Evolutionary conservation across 53 echinoderm and acorn worm genomes (phyloP).

Genomic region (Patiria pectinifera): DNA sequence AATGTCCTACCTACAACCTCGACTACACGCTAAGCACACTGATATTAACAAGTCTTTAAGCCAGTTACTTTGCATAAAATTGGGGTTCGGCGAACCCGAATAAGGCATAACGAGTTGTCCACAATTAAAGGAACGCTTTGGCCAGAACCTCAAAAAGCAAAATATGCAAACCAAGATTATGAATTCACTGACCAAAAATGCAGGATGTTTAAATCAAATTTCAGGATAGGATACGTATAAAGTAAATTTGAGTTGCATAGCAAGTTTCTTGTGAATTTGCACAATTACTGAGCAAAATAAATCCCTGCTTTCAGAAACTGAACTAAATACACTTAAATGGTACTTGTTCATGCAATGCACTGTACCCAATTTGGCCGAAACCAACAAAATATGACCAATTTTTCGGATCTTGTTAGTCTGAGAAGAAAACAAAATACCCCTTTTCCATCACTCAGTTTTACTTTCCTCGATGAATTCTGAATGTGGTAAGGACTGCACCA

Average conservation of each 20-base stretch:
- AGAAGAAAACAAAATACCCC: too few relatives aligned
- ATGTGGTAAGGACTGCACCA: background rate
- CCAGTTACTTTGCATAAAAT: constrained; percentile 53
- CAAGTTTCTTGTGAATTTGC: background rate
- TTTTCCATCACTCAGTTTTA: too few relatives aligned
- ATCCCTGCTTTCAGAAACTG: background rate
- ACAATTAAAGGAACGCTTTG: background rate
- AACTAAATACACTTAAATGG: background rate
- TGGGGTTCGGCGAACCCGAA: constrained; percentile 29
- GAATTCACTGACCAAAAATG: background rate
- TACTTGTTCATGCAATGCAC: too few relatives aligned
- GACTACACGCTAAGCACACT: background rate
- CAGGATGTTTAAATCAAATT: background rate
- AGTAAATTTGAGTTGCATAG: background rate
- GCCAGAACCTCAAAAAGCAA: background rate
- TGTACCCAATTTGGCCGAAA: too few relatives aligned
- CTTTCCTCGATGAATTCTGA: too few relatives aligned
- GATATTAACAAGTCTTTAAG: background rate
- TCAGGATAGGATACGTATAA: background rate
- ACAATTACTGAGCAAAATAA: background rate
- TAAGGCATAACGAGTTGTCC: constrained; percentile 47
- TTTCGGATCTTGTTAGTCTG: too few relatives aligned
- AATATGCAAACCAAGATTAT: background rate
- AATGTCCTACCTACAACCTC: background rate
- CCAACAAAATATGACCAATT: too few relatives aligned